Conservation (phyloP, 1,140 invertebrate species). For the Achatina immaculata region DNA sequence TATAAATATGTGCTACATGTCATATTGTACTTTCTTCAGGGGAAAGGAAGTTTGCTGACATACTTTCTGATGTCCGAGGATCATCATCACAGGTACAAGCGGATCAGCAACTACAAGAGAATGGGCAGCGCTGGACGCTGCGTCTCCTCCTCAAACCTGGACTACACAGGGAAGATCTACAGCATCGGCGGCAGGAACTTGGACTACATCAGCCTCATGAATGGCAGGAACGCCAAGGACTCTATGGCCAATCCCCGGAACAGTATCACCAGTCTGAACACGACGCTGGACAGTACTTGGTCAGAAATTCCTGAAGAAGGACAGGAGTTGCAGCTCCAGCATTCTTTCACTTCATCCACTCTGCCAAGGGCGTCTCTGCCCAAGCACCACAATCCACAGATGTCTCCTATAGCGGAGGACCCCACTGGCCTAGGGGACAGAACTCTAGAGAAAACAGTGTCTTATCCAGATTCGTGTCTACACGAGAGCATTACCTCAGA, state of each 20-base stretch:
- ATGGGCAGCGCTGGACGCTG: constrained; percentile 35
- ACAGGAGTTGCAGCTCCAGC: neutral
- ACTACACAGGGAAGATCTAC: constrained; percentile 42
- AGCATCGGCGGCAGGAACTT: neutral
- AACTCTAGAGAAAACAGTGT: constrained; percentile 16
- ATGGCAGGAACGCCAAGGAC: neutral
- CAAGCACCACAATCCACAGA: neutral
- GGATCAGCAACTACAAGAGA: constrained; percentile 44
- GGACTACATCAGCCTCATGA: neutral
- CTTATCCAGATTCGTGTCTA: constrained; percentile 5
- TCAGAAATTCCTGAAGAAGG: neutral
- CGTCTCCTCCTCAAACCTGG: constrained; percentile 44
- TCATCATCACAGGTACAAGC: constrained; percentile 40
- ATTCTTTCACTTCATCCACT: constrained; percentile 12
- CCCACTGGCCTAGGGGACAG: neutral
- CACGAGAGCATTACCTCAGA: neutral
- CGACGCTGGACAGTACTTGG: neutral
- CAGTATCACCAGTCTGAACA: constrained; percentile 16
- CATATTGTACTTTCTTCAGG: constrained; percentile 54
- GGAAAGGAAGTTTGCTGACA: constrained; percentile 64
- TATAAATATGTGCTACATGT: too few relatives aligned
- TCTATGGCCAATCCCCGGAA: constrained; percentile 6
- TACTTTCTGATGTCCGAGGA: constrained; percentile 65
- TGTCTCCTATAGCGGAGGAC: constrained; percentile 32
- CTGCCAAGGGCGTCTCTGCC: neutral